phyloP scores from a whole-genome alignment of 1,140 invertebrate genomes.

The Globodera ellingtonae region DNA sequence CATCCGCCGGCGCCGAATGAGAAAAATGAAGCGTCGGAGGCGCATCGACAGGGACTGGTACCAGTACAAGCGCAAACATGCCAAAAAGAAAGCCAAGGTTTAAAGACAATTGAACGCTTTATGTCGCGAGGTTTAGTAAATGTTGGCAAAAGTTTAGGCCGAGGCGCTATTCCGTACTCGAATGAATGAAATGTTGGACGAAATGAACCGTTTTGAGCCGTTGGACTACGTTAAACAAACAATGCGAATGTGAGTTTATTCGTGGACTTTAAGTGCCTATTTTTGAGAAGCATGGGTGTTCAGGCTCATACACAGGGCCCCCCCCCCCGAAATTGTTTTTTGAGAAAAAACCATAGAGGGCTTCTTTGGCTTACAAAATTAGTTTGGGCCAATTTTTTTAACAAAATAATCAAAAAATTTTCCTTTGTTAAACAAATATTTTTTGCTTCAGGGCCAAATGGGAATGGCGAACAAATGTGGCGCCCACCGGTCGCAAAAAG shows the following conservation, averaged over 20 bases:
- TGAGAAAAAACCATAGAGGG: too few species aligned
- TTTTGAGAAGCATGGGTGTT: too few species aligned
- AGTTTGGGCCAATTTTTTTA: too few species aligned
- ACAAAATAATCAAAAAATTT: not conserved
- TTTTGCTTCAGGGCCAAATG: slow-evolving; percentile 47
- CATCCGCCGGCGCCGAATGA: slow-evolving; percentile 60
- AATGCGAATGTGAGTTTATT: slow-evolving; percentile 32
- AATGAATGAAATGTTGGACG: slow-evolving; percentile 54
- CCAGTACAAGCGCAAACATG: slow-evolving; percentile 59
- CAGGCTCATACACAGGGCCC: too few species aligned
- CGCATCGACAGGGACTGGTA: slow-evolving; percentile 58
- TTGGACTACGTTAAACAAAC: slow-evolving; percentile 59
- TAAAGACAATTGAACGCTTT: not conserved
- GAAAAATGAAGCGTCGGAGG: slow-evolving; percentile 62
- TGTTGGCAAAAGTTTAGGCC: slow-evolving; percentile 45
- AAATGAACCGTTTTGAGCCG: slow-evolving; percentile 55
- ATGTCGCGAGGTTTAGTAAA: not conserved
- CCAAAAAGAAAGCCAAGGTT: slow-evolving; percentile 57
- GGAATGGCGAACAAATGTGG: slow-evolving; percentile 54
- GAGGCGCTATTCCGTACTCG: slow-evolving; percentile 53
- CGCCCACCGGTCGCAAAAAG: slow-evolving; percentile 53
- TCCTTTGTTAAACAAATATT: not conserved
- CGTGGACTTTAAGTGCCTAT: too few species aligned
- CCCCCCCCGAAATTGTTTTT: too few species aligned
- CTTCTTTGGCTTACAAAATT: too few species aligned